Evolutionary conservation across 2,797 vertebrate genomes (phyloP), one percentile per base, ranked within the genome.

Genomic region (Peromyscus eremicus): DNA sequence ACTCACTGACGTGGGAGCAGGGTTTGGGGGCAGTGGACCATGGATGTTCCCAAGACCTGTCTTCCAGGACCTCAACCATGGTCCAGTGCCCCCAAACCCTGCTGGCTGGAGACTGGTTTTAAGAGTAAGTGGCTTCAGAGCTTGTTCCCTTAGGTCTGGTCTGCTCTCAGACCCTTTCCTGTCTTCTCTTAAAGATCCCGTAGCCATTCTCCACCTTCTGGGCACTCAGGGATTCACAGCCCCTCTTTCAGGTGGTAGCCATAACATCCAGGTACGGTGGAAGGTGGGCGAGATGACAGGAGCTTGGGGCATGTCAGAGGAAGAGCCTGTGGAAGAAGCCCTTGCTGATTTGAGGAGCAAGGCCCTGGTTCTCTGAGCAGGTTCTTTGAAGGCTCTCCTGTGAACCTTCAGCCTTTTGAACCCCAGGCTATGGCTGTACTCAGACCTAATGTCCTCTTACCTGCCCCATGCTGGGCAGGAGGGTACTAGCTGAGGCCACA

Each of bases 181-280:
- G 64, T 37, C 76, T 68, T 37, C n/a, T 75, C n/a, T 32, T 17
- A 32, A 73, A 68, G 52, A 64, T 76, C 79, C 9, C 21, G 19
- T 64, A 60, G 88, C 62, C 76, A 21, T 43, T 46, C n/a, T 66
- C 89, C 27, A 21, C 3, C 32, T 60, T 40, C 10, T 27, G 16
- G 23, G 1, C 2, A 0, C 57, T 34, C 55, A 0, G 55, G 43
- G 83, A 64, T 68, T 87, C 2, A 0, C 13, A 75, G 46, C 14
- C 10, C 32, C 27, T 23, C 49, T 32, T 85, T 57, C 29, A 46
- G n/a, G 46, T 64, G 37, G 21, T n/a, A 21, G 25, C 64, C 3
- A 52, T 29, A 80, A 5, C 52, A n/a, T 62, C 52, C 27, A 55
- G 75, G 27, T 0, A 0, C 5, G 0, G 27, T 0, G 52, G 27